Percentiles rank a stretch among this genome's conserved stretches.
Conservation (phyloP, 2,113 vertebrate genomes). For the Verasper variegatus region DNA sequence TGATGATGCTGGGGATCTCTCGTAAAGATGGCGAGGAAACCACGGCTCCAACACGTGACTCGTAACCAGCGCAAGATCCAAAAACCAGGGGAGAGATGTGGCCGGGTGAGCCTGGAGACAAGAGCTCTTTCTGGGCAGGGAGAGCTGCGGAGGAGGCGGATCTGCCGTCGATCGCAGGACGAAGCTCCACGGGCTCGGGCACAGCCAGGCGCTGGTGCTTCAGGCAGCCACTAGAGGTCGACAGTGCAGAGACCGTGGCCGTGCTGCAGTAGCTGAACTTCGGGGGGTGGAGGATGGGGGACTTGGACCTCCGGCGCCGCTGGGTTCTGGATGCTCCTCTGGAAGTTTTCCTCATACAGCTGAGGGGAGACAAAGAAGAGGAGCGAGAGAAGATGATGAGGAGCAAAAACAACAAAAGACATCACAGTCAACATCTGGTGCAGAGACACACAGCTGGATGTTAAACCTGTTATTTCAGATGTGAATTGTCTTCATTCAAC, state of each 20-base stretch:
- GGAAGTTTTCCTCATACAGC: conserved; percentile 89
- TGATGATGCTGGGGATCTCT: conserved; percentile 1
- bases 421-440: background rate
- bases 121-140: conserved; percentile 77
- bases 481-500: background rate
- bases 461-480: background rate
- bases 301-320: conserved; percentile 92
- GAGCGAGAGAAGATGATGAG: too few relatives aligned
- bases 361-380: conserved; percentile 44
- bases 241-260: conserved; percentile 55
- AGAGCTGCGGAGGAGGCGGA: conserved; percentile 32
- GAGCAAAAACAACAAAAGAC: too few relatives aligned
- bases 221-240: conserved; percentile 78
- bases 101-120: conserved; percentile 31
- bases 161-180: background rate
- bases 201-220: conserved; percentile 85
- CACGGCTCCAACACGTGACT: conserved; percentile 53
- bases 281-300: conserved; percentile 94
- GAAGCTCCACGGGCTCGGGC: conserved; percentile 74
- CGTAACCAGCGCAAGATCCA: conserved; percentile 59
- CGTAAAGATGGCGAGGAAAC: conserved; percentile 20
- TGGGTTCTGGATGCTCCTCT: conserved; percentile 88
- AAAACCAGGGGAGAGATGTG: conserved; percentile 71
- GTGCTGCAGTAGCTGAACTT: conserved; percentile 94
- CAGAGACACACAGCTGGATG: background rate